Evolutionary conservation across 1,140 invertebrate genomes (phyloP).

Genomic region (Bombus huntii): DNA sequence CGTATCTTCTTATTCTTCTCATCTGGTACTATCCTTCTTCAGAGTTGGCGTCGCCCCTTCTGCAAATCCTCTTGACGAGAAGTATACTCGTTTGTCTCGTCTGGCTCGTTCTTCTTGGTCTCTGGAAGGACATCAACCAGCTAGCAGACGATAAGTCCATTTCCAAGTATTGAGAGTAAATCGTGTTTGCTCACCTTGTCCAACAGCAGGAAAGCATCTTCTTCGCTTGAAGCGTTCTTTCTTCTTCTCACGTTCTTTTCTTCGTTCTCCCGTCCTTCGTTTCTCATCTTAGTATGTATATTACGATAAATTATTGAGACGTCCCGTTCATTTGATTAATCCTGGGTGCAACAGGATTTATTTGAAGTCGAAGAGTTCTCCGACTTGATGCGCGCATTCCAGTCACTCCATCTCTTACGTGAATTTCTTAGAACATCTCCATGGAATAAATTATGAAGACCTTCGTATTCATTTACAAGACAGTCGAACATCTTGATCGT

Average conservation of each 20-base stretch:
- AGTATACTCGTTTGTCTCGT: constrained; percentile 60
- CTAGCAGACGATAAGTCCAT: constrained; percentile 57
- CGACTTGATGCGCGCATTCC: too few relatives aligned
- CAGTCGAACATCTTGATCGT: too few relatives aligned
- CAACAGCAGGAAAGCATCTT: constrained; percentile 9
- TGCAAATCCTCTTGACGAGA: constrained; percentile 55
- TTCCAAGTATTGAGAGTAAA: constrained; percentile 50
- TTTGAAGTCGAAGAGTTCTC: too few relatives aligned
- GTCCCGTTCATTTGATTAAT: too few relatives aligned
- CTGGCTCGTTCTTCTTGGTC: constrained; percentile 15
- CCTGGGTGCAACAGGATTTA: too few relatives aligned
- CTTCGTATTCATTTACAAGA: too few relatives aligned
- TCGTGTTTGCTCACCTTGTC: constrained; percentile 61
- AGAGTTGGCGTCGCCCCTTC: constrained; percentile 28
- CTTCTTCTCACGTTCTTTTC: background rate
- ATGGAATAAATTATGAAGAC: too few relatives aligned
- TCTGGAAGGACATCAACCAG: constrained; percentile 39
- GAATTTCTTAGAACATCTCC: too few relatives aligned
- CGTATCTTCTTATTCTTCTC: constrained; percentile 57
- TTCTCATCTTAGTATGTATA: background rate
- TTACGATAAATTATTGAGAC: too few relatives aligned
- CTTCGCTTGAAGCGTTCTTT: background rate
- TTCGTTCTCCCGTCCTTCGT: too few relatives aligned
- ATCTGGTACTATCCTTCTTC: constrained; percentile 8
- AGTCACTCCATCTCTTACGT: too few relatives aligned